A percentile compares a stretch with the other conserved stretches of the same genome.
Evolutionary conservation across 2,888 invertebrate species (phyloP).

Genomic region (Schizotus pectinicornis): DNA sequence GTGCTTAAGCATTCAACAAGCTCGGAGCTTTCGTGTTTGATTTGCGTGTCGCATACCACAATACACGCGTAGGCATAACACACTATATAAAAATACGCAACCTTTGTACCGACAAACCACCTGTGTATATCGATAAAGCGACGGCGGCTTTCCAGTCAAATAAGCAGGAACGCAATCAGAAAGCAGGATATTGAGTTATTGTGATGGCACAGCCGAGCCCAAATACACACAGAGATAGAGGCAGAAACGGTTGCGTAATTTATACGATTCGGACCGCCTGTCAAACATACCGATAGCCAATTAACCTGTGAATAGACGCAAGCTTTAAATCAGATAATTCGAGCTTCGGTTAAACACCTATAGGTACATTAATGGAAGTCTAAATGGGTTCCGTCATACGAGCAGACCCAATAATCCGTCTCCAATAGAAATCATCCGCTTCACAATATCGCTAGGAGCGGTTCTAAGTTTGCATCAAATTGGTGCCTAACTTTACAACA

Average conservation of each 20-base stretch:
- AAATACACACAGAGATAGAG: no score
- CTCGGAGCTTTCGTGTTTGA: constrained; percentile 38
- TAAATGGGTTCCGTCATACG: no score
- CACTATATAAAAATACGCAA: constrained; percentile 30
- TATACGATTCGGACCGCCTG: constrained; percentile 22
- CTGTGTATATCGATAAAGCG: constrained; percentile 33
- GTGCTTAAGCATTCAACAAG: constrained; percentile 43
- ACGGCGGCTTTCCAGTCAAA: neutral
- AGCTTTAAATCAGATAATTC: constrained; percentile 9
- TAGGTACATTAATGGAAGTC: neutral
- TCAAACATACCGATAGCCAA: constrained; percentile 18
- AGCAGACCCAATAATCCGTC: no score
- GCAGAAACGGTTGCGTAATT: constrained; percentile 6
- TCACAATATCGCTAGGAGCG: no score
- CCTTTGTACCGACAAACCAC: constrained; percentile 35
- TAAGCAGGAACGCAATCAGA: no score
- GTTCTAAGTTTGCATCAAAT: no score
- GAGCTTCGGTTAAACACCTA: neutral
- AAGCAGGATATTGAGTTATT: constrained; percentile 21
- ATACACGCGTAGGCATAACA: constrained; percentile 15
- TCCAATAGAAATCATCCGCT: no score
- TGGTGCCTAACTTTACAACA: no score
- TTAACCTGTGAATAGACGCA: constrained; percentile 14
- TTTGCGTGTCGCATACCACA: constrained; percentile 38
- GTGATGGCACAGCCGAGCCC: neutral